Evolutionary conservation across 2,797 vertebrate species (phyloP).

Genomic region (Microchirus variegatus): DNA sequence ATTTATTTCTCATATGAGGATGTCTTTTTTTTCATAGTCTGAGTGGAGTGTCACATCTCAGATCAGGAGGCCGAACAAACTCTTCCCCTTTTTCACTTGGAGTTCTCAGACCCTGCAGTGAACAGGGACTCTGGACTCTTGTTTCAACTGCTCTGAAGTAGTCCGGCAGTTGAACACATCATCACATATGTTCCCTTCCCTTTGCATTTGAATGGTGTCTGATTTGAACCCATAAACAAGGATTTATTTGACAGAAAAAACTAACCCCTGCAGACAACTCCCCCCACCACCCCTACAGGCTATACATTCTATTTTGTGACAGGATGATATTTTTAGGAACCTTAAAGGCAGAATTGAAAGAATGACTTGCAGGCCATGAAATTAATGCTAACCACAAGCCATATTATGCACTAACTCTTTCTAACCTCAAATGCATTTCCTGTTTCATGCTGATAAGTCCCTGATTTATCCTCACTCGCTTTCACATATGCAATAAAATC

Average conservation of each 20-base stretch:
- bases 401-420: too few relatives aligned
- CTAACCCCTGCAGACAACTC: conserved; percentile 21
- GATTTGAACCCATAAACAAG: background rate
- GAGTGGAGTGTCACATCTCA: conserved; percentile 43
- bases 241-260: background rate
- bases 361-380: conserved; percentile 38
- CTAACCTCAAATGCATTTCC: background rate
- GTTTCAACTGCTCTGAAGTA: conserved; percentile 11
- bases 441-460: background rate
- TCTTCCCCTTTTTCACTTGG: conserved; percentile 1
- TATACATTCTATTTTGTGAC: conserved; percentile 40
- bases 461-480: background rate
- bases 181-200: background rate
- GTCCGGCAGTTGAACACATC: conserved; percentile 16
- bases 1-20: background rate
- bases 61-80: conserved; percentile 37
- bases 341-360: conserved; percentile 30
- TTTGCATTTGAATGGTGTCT: background rate
- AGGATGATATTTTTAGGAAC: conserved; percentile 8
- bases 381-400: conserved; percentile 33
- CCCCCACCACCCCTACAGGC: conserved; percentile 32
- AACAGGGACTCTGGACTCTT: conserved; percentile 57
- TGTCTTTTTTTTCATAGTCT: conserved; percentile 1
- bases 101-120: conserved; percentile 24
- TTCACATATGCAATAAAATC: background rate